Conservation (phyloP, 2,888 invertebrate species). For the Dysmachus trigonus region DNA sequence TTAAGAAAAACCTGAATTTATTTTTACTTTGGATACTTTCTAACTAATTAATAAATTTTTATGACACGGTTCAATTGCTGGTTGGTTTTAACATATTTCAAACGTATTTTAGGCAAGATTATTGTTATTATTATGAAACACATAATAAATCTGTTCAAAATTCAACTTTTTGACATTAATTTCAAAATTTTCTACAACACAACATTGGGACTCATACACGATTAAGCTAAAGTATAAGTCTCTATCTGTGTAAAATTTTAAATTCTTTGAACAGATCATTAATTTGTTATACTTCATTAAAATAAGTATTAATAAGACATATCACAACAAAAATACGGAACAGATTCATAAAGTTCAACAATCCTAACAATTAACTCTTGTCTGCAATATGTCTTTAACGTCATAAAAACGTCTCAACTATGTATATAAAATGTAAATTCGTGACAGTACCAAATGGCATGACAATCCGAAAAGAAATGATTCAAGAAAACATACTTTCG, state of each 20-base stretch:
- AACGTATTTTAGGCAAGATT: too few species aligned
- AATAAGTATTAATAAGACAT: neutral
- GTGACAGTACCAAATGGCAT: neutral
- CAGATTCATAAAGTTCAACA: neutral
- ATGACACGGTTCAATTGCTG: too few species aligned
- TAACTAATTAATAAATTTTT: too few species aligned
- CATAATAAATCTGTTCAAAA: too few species aligned
- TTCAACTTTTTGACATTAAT: too few species aligned
- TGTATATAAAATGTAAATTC: neutral
- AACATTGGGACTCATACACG: too few species aligned
- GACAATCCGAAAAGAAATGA: neutral
- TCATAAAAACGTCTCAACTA: neutral
- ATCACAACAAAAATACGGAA: neutral
- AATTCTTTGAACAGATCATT: neutral
- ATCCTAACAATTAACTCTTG: neutral
- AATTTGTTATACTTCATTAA: neutral
- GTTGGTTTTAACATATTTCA: too few species aligned
- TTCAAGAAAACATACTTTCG: neutral
- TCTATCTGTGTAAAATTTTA: too few species aligned
- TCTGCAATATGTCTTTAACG: neutral
- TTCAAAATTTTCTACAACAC: too few species aligned
- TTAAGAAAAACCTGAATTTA: too few species aligned
- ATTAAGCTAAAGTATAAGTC: neutral
- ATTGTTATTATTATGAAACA: too few species aligned
- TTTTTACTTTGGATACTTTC: too few species aligned